phyloP scores from a whole-genome alignment of 2,888 invertebrate species.

The Callyntrura guangdongensis region DNA sequence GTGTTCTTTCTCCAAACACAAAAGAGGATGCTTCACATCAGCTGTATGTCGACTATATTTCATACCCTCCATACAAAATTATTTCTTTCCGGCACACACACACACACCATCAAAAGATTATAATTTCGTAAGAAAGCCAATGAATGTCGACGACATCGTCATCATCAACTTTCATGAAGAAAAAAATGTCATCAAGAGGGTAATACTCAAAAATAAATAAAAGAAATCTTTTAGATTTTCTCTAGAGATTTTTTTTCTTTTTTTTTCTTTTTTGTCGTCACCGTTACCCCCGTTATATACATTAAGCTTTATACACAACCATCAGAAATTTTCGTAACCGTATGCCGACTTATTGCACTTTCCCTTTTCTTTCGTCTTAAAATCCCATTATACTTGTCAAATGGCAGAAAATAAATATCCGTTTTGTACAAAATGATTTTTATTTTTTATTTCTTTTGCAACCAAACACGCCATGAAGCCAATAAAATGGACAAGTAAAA shows the following conservation, averaged over 20 bases:
- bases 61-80: not conserved
- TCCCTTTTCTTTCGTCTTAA: constrained; percentile 12
- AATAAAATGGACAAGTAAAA: not conserved
- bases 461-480: not conserved
- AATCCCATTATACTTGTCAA: not conserved
- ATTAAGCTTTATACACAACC: not conserved
- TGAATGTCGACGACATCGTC: not conserved
- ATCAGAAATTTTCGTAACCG: not conserved
- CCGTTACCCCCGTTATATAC: not conserved
- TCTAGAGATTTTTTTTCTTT: not conserved
- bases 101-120: not conserved
- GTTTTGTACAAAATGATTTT: not conserved
- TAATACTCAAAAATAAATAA: constrained; percentile 29
- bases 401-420: not conserved
- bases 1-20: not conserved
- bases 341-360: constrained; percentile 14
- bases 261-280: not conserved
- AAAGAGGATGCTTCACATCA: not conserved
- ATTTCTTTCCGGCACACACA: not conserved
- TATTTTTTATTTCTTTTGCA: not conserved
- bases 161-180: not conserved
- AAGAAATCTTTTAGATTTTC: constrained; percentile 1
- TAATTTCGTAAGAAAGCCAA: not conserved
- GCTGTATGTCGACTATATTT: not conserved
- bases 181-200: constrained; percentile 41